These are phyloP conservation scores for Colossoma macropomum DNA, from an alignment of 2,113 vertebrate genomes.

Conservation along the genomic window DNA sequence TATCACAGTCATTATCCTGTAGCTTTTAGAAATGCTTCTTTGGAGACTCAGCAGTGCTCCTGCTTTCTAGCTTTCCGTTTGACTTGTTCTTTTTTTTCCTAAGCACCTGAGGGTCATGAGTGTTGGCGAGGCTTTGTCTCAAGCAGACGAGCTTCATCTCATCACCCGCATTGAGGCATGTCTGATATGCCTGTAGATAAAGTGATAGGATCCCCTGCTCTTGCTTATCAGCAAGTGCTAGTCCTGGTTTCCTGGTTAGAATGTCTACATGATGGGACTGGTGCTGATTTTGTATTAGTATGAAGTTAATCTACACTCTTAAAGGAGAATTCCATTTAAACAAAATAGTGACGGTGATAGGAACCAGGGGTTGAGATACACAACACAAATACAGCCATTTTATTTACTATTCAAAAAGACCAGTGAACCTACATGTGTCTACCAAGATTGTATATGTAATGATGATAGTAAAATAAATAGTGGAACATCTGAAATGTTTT, in stretches of 20 bases:
- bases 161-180: neutral
- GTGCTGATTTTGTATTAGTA: neutral
- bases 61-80: conserved; percentile 56
- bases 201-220: neutral
- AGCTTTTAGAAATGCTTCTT: conserved; percentile 9
- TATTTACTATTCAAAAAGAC: too few species aligned
- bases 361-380: too few species aligned
- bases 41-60: conserved; percentile 6
- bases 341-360: too few species aligned
- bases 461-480: too few species aligned
- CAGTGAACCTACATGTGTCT: too few species aligned
- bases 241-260: neutral
- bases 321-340: too few species aligned
- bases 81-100: conserved; percentile 25
- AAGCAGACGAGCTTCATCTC: neutral
- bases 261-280: neutral
- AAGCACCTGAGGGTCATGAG: neutral
- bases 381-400: too few species aligned
- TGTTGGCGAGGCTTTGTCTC: neutral
- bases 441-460: too few species aligned
- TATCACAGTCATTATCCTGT: conserved; percentile 29
- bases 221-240: neutral
- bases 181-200: neutral
- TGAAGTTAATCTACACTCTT: too few species aligned
- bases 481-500: too few species aligned